Percentiles rank a stretch among this genome's conserved stretches.
phyloP scores from a whole-genome alignment of 35 echinoderm and acorn worm species.

The Anneissia japonica region DNA sequence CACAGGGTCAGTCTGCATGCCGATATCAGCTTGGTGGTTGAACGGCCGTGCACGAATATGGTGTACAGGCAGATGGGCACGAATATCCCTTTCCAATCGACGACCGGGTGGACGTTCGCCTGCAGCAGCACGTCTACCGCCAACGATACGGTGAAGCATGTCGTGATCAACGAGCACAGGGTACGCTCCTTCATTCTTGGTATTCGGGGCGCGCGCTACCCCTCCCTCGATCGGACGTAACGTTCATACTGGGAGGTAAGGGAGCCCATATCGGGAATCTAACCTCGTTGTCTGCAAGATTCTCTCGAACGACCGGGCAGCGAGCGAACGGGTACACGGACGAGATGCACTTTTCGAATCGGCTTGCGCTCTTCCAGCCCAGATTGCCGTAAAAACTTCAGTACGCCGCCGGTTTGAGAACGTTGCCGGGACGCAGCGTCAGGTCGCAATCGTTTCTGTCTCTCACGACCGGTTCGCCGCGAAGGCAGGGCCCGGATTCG shows the following conservation, averaged over 20 bases:
- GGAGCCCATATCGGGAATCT: background rate
- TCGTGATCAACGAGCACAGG: background rate
- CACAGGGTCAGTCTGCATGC: background rate
- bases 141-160: background rate
- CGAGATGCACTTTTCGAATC: background rate
- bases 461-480: too few species aligned
- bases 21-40: background rate
- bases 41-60: background rate
- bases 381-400: too few species aligned
- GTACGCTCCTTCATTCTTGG: background rate
- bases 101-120: background rate
- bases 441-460: too few species aligned
- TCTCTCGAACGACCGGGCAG: background rate
- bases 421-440: too few species aligned
- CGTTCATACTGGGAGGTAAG: background rate
- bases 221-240: background rate
- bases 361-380: background rate
- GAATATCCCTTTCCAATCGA: background rate
- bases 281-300: background rate
- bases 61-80: background rate
- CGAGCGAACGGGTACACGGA: background rate
- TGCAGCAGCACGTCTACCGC: background rate
- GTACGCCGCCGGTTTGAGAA: too few species aligned
- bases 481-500: too few species aligned
- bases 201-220: background rate